These are phyloP conservation scores for Harpagifer antarcticus DNA, from an alignment of 2,797 vertebrate genomes.

Conservation along the genomic window DNA sequence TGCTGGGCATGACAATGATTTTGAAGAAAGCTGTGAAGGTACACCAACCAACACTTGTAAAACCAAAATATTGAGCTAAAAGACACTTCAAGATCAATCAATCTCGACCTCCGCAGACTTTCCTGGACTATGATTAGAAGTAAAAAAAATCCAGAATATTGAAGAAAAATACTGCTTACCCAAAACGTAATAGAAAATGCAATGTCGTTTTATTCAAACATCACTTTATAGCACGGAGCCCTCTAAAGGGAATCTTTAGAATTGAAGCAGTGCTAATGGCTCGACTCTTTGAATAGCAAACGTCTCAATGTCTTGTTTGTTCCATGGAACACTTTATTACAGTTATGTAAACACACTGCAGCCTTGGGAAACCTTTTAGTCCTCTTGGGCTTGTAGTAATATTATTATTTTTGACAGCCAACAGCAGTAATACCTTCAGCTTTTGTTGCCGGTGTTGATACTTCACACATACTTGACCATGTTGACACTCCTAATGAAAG, in stretches of 20 bases:
- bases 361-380: not conserved
- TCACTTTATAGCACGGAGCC: no score
- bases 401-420: conserved; percentile 5
- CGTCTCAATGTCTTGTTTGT: not conserved
- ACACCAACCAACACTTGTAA: no score
- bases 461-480: conserved; percentile 9
- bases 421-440: conserved; percentile 6
- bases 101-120: no score
- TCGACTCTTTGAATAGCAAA: not conserved
- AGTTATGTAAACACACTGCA: not conserved
- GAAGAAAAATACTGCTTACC: no score
- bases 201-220: no score
- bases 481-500: not conserved
- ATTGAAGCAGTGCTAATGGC: not conserved
- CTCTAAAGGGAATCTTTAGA: not conserved
- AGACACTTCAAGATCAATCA: no score
- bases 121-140: no score
- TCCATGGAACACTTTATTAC: not conserved
- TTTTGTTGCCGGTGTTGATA: not conserved
- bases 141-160: no score
- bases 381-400: not conserved
- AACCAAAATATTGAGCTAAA: no score
- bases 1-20: no score
- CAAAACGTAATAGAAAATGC: no score
- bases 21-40: no score